These are phyloP conservation scores for Rhinoderma darwinii DNA, from an alignment of 2,113 vertebrate genomes.

Conservation along the genomic window DNA sequence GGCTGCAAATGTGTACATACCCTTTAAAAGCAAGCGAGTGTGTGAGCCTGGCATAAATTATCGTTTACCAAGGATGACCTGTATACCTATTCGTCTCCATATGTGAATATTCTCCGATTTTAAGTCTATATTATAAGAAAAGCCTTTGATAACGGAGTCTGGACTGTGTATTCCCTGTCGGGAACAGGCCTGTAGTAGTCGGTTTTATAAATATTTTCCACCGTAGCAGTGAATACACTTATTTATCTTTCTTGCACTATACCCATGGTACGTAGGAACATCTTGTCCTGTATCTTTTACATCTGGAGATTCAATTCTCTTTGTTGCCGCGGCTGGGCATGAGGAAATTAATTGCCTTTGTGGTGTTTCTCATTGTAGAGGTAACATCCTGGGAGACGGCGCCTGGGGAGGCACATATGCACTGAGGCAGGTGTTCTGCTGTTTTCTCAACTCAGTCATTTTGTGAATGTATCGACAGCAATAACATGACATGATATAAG, in stretches of 20 bases:
- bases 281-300: constrained; percentile 59
- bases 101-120: background rate
- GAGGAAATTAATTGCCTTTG: constrained; percentile 69
- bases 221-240: background rate
- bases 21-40: too few species aligned
- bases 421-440: constrained; percentile 60
- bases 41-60: background rate
- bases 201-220: too few species aligned
- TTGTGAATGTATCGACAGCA: constrained; percentile 42
- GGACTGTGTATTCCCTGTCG: too few species aligned
- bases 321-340: constrained; percentile 57
- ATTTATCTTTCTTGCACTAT: background rate
- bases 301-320: constrained; percentile 73
- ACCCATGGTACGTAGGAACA: constrained; percentile 52
- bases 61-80: background rate
- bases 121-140: too few species aligned
- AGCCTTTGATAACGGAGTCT: too few species aligned
- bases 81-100: background rate
- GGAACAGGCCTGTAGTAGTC: too few species aligned
- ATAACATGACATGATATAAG: constrained; percentile 2
- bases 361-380: constrained; percentile 53
- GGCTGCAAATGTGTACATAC: too few species aligned
- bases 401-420: constrained; percentile 64
- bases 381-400: constrained; percentile 62
- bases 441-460: constrained; percentile 41